Conservation (phyloP, 1,140 invertebrate genomes). For the Achroia grisella region DNA sequence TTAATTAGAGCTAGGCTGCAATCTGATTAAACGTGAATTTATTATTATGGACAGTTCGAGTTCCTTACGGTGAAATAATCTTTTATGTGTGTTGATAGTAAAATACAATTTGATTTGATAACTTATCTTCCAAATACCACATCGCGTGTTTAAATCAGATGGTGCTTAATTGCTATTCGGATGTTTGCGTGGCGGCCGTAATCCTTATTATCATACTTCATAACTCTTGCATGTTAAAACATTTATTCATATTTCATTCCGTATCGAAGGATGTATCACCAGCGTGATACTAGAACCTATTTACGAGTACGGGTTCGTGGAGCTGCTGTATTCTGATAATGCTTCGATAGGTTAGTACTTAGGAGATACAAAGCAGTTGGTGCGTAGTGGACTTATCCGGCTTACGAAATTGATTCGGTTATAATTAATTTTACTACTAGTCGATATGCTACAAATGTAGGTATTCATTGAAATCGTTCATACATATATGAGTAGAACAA, state of each 20-base stretch:
- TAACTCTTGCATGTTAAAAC: constrained; percentile 33
- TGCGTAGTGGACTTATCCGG: too few relatives aligned
- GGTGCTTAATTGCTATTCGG: constrained; percentile 11
- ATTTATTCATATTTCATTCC: constrained; percentile 51
- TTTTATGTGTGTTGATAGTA: constrained; percentile 11
- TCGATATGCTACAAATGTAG: too few relatives aligned
- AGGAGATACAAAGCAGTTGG: too few relatives aligned
- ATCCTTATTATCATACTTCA: constrained; percentile 42
- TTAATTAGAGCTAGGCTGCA: constrained; percentile 58
- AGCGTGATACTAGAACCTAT: constrained; percentile 41
- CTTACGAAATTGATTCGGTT: too few relatives aligned
- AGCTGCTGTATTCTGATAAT: constrained; percentile 35
- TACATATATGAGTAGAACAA: too few relatives aligned
- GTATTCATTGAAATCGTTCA: too few relatives aligned
- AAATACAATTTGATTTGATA: constrained; percentile 10
- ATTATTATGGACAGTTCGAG: constrained; percentile 40
- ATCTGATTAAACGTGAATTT: constrained; percentile 51
- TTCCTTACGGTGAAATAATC: constrained; percentile 45
- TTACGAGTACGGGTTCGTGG: constrained; percentile 42
- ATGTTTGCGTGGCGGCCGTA: constrained; percentile 13
- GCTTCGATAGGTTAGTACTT: constrained; percentile 19
- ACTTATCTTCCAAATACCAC: not conserved
- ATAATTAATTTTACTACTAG: too few relatives aligned
- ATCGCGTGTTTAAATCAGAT: constrained; percentile 3
- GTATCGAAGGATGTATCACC: constrained; percentile 51